A percentile compares a stretch with the other conserved stretches of the same genome.
These are phyloP conservation scores for Glaucopsyche alexis DNA, from an alignment of 2,888 invertebrate species.

Conservation along the genomic window DNA sequence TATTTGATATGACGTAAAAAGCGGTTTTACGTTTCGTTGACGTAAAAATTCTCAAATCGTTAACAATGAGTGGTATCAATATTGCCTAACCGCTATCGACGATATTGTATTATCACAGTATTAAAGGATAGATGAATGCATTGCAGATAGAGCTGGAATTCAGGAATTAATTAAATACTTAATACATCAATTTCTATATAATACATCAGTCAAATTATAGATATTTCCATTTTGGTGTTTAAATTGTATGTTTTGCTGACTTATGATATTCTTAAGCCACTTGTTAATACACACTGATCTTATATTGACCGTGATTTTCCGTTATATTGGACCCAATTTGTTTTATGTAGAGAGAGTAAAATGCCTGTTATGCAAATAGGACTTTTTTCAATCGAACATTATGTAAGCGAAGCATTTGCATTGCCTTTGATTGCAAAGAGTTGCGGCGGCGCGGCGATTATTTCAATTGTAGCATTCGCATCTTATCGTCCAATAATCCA, in stretches of 20 bases:
- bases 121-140: not conserved
- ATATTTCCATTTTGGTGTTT: too few relatives aligned
- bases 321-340: not conserved
- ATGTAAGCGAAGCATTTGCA: not conserved
- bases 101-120: not conserved
- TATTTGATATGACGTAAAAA: not conserved
- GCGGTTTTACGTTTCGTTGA: conserved; percentile 11
- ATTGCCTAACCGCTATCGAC: not conserved
- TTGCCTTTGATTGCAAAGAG: conserved; percentile 5
- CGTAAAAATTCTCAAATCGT: not conserved
- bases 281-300: not conserved
- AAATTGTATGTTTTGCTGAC: too few relatives aligned
- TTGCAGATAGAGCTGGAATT: not conserved
- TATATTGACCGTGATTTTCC: not conserved
- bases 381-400: not conserved
- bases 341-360: not conserved
- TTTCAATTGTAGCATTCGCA: conserved; percentile 7
- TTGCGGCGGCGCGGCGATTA: not conserved
- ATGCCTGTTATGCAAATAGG: not conserved
- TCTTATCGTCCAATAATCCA: conserved; percentile 25
- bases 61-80: too few relatives aligned
- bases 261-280: not conserved
- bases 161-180: not conserved
- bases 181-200: too few relatives aligned
- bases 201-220: too few relatives aligned